These are phyloP conservation scores for Rhodophaea formosa DNA, from an alignment of 2,888 invertebrate species.

Conservation along the genomic window DNA sequence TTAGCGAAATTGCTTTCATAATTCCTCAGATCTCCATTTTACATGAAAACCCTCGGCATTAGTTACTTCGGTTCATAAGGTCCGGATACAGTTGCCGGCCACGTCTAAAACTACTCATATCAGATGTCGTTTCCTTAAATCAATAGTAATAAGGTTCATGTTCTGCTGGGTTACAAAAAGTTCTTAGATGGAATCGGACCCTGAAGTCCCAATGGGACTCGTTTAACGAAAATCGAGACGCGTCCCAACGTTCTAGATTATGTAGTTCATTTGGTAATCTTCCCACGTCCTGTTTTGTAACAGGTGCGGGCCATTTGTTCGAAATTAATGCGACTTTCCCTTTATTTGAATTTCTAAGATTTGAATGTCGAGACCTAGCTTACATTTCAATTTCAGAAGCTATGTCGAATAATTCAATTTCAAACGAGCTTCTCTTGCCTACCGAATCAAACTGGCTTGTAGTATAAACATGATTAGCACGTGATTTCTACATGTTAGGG, in stretches of 20 bases:
- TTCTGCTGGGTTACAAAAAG: constrained; percentile 31
- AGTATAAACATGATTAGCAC: not conserved
- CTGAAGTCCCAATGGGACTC: constrained; percentile 52
- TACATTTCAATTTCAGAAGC: not conserved
- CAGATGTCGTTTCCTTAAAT: not conserved
- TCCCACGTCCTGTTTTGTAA: constrained; percentile 30
- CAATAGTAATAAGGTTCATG: constrained; percentile 27
- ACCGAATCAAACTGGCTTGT: not conserved
- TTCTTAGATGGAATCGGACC: not conserved
- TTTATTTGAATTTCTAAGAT: constrained; percentile 14
- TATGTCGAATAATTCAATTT: not conserved
- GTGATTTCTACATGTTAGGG: not conserved
- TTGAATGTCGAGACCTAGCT: not conserved
- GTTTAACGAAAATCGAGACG: constrained; percentile 56
- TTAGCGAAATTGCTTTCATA: not conserved
- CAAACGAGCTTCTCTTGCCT: not conserved
- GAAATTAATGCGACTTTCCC: constrained; percentile 19
- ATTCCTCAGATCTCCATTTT: constrained; percentile 6
- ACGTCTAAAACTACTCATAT: not conserved
- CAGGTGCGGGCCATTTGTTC: constrained; percentile 25
- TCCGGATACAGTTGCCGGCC: not conserved
- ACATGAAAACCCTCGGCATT: constrained; percentile 30
- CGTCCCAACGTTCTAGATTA: constrained; percentile 6
- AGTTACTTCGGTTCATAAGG: constrained; percentile 27
- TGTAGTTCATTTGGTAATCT: constrained; percentile 34